Percentiles rank a stretch among this genome's conserved stretches.
phyloP scores from a whole-genome alignment of 2,113 vertebrate genomes.

The Sigmodon hispidus region DNA sequence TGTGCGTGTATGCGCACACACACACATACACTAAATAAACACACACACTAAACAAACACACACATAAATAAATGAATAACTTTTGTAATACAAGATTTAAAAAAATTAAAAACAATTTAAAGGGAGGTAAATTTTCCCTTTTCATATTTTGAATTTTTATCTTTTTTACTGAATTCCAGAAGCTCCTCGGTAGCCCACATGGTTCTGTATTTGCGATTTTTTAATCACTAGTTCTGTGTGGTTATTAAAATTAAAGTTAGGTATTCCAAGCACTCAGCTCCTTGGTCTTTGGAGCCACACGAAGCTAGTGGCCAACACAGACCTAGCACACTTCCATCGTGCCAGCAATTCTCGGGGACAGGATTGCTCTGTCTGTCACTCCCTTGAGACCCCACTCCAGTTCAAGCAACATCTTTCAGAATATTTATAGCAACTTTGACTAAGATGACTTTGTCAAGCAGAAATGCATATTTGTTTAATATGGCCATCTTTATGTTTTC shows the following conservation, averaged over 20 bases:
- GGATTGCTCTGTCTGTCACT: background rate
- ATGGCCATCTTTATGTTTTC: background rate
- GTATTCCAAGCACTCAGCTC: background rate
- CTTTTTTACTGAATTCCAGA: background rate
- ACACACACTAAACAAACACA: too few relatives aligned
- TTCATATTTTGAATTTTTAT: background rate
- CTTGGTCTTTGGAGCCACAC: background rate
- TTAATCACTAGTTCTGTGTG: background rate
- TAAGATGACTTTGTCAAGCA: background rate
- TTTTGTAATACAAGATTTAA: background rate
- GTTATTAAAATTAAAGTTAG: background rate
- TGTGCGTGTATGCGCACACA: background rate
- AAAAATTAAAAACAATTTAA: background rate
- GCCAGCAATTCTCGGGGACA: background rate
- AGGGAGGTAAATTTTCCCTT: background rate
- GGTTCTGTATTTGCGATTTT: background rate
- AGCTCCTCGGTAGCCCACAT: background rate
- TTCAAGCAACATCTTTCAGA: background rate
- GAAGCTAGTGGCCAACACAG: background rate
- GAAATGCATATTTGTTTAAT: background rate
- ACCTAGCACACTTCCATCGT: background rate
- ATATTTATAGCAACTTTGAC: background rate
- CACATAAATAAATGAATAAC: background rate
- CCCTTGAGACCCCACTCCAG: background rate
- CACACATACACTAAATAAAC: background rate